A percentile compares a stretch with the other conserved stretches of the same genome.
Conservation (phyloP, 2,888 invertebrate genomes). For the Fragum whitleyi region DNA sequence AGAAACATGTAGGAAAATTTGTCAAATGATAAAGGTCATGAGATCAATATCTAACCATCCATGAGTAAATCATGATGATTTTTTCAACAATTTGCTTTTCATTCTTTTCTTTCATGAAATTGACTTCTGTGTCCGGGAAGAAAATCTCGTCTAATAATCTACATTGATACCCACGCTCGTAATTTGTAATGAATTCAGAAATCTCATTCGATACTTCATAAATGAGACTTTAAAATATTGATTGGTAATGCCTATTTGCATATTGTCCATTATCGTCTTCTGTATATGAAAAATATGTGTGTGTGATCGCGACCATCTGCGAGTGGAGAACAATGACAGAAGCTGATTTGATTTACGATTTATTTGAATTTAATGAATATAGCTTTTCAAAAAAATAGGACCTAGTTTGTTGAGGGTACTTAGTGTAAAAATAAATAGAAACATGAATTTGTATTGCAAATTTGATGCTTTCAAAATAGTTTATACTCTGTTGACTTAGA, state of each 20-base stretch:
- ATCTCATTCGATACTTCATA: conserved; percentile 32
- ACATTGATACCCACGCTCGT: not conserved
- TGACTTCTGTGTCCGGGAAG: conserved; percentile 2
- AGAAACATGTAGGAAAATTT: too few relatives aligned
- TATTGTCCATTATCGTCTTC: conserved; percentile 47
- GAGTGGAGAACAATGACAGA: conserved; percentile 20
- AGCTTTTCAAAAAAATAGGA: not conserved
- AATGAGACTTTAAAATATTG: conserved; percentile 52
- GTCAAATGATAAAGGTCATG: not conserved
- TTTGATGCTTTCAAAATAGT: too few relatives aligned
- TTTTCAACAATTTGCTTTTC: conserved; percentile 10
- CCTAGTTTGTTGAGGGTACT: not conserved
- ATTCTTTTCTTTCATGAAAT: not conserved
- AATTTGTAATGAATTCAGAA: conserved; percentile 35
- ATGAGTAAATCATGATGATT: conserved; percentile 22
- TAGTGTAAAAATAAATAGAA: too few relatives aligned
- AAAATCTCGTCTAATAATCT: not conserved
- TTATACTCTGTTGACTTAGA: too few relatives aligned
- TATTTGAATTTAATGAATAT: conserved; percentile 30
- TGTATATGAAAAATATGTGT: conserved; percentile 24
- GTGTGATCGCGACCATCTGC: conserved; percentile 27
- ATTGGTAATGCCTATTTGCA: conserved; percentile 48
- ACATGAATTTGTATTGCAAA: too few relatives aligned
- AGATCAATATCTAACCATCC: conserved; percentile 22
- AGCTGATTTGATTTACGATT: conserved; percentile 30